phyloP scores from a whole-genome alignment of 2,113 vertebrate species.

The Coptodon rendalli region DNA sequence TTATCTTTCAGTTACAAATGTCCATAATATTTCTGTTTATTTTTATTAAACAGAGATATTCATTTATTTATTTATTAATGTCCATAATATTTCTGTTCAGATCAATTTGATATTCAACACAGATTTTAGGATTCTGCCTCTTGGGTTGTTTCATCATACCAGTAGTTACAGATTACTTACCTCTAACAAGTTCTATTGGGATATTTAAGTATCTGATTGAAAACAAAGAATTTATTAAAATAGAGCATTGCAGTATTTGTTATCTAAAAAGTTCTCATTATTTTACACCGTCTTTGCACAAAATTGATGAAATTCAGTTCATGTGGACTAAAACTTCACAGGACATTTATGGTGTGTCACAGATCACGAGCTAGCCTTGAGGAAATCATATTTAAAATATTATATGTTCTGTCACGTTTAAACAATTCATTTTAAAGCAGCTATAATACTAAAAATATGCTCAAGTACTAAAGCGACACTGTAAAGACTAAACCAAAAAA shows the following conservation, averaged over 20 bases:
- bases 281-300: background rate
- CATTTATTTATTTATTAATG: too few species aligned
- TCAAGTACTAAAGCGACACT: too few species aligned
- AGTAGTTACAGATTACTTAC: background rate
- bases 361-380: background rate
- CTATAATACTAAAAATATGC: background rate
- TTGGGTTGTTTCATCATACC: background rate
- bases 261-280: background rate
- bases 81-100: background rate
- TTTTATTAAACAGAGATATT: too few species aligned
- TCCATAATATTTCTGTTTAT: background rate
- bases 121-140: background rate
- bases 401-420: background rate
- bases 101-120: background rate
- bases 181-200: background rate
- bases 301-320: background rate
- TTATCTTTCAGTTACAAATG: background rate
- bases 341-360: background rate
- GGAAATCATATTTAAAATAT: background rate
- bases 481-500: background rate
- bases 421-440: background rate
- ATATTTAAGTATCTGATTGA: background rate
- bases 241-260: background rate
- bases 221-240: background rate
- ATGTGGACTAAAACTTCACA: background rate